phyloP scores from a whole-genome alignment of 2,797 vertebrate genomes.

The Pseudochromis fuscus region DNA sequence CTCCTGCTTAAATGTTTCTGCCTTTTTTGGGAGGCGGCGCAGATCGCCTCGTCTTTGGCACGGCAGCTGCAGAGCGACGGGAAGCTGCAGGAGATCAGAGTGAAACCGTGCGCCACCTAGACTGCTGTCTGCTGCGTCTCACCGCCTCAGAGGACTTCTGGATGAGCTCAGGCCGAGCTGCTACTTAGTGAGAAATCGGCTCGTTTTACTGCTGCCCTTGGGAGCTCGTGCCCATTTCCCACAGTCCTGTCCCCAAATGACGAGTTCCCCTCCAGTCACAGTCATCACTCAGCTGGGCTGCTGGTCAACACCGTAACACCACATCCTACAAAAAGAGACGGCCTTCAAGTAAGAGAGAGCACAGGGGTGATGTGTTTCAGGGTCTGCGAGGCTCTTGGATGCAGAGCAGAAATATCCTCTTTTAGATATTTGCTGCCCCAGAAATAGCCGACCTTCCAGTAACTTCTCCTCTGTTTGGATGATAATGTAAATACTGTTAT shows the following conservation, averaged over 20 bases:
- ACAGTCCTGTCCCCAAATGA: constrained; percentile 67
- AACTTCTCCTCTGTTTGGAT: constrained; percentile 75
- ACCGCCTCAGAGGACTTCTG: constrained; percentile 47
- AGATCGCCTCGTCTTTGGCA: constrained; percentile 66
- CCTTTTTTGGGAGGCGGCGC: constrained; percentile 86
- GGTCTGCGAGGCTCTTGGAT: constrained; percentile 58
- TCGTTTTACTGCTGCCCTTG: constrained; percentile 53
- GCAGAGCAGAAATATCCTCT: constrained; percentile 62
- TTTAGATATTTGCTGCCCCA: constrained; percentile 67
- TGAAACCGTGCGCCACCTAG: constrained; percentile 51
- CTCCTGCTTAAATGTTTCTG: constrained; percentile 80
- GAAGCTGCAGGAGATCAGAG: constrained; percentile 54
- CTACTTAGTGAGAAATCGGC: constrained; percentile 42
- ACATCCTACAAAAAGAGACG: constrained; percentile 20
- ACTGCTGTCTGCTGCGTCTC: constrained; percentile 62
- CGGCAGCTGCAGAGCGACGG: constrained; percentile 15
- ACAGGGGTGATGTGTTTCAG: constrained; percentile 42
- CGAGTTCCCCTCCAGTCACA: constrained; percentile 52
- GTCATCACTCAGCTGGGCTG: constrained; percentile 37
- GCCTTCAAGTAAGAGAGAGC: constrained; percentile 20
- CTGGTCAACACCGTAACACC: constrained; percentile 4
- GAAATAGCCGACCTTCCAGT: constrained; percentile 77
- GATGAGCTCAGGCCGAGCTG: constrained; percentile 49
- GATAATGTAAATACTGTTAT: constrained; percentile 72
- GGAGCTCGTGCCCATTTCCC: constrained; percentile 72